A percentile compares a stretch with the other conserved stretches of the same genome.
Conservation (phyloP, 2,113 vertebrate genomes). For the Corythornis vintsioides region DNA sequence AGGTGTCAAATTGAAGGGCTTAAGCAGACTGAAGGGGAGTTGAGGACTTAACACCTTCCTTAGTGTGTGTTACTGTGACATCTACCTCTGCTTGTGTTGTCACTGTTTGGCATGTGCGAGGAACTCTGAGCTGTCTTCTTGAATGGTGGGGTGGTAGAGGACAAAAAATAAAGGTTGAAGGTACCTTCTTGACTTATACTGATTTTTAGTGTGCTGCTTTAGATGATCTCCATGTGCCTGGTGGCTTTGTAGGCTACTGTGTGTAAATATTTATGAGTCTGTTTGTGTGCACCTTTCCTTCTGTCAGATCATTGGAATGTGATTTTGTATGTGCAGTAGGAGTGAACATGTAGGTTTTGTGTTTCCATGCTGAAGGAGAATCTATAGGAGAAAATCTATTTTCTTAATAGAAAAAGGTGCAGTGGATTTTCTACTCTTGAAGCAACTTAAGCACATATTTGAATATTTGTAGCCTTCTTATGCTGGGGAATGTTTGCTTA, state of each 20-base stretch:
- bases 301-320: conserved; percentile 25
- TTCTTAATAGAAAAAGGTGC: not conserved
- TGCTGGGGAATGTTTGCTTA: not conserved
- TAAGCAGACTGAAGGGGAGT: not conserved
- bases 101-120: not conserved
- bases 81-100: not conserved
- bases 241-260: conserved; percentile 2
- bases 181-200: not conserved
- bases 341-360: not conserved
- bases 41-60: not conserved
- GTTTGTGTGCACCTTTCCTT: not conserved
- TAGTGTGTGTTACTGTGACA: not conserved
- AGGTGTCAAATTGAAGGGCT: not conserved
- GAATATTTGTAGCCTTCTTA: not conserved
- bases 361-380: not conserved
- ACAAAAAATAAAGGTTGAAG: not conserved
- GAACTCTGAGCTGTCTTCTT: not conserved
- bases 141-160: not conserved
- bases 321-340: not conserved
- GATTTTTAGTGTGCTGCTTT: conserved; percentile 17
- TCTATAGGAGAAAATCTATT: not conserved
- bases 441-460: not conserved
- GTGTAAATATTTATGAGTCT: conserved; percentile 48
- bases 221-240: not conserved
- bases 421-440: not conserved